Evolutionary conservation across 2,888 invertebrate species (phyloP).

Genomic region (Scaptomyza cyrtandrae): DNA sequence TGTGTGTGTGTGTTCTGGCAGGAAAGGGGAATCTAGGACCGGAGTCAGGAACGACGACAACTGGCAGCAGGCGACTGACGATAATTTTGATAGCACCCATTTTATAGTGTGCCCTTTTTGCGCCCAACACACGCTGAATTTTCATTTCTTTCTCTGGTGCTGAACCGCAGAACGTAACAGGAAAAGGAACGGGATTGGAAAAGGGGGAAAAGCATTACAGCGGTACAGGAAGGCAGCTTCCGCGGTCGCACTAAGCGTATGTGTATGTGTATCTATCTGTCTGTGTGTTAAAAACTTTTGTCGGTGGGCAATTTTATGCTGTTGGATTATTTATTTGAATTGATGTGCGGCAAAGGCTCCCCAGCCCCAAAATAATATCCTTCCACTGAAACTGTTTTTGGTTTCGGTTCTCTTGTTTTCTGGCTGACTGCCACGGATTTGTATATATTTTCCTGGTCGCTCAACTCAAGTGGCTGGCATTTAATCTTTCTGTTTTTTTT

Average conservation of each 20-base stretch:
- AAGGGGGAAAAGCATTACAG: neutral
- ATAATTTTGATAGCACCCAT: slow-evolving; percentile 75
- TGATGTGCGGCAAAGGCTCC: slow-evolving; percentile 67
- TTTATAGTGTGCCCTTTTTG: slow-evolving; percentile 32
- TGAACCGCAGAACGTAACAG: slow-evolving; percentile 29
- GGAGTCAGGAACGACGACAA: slow-evolving; percentile 16
- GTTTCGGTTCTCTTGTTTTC: neutral
- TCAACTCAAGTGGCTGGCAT: slow-evolving; percentile 58
- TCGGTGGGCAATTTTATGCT: slow-evolving; percentile 76
- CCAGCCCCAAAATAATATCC: neutral
- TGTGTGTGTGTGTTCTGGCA: neutral
- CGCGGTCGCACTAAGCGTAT: slow-evolving; percentile 32
- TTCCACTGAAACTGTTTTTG: neutral
- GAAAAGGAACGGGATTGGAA: neutral
- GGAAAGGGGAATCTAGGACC: too few species aligned
- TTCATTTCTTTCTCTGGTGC: slow-evolving; percentile 21
- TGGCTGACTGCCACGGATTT: slow-evolving; percentile 68
- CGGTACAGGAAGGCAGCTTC: slow-evolving; percentile 1
- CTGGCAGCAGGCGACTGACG: slow-evolving; percentile 48
- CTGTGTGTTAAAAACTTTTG: slow-evolving; percentile 64
- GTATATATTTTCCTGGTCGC: slow-evolving; percentile 57
- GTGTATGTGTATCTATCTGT: slow-evolving; percentile 36
- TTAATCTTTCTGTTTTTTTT: slow-evolving; percentile 25
- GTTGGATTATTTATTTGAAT: slow-evolving; percentile 80
- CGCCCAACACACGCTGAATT: slow-evolving; percentile 22